Evolutionary conservation across 2,888 invertebrate genomes (phyloP).

Genomic region (Homarus gammarus): DNA sequence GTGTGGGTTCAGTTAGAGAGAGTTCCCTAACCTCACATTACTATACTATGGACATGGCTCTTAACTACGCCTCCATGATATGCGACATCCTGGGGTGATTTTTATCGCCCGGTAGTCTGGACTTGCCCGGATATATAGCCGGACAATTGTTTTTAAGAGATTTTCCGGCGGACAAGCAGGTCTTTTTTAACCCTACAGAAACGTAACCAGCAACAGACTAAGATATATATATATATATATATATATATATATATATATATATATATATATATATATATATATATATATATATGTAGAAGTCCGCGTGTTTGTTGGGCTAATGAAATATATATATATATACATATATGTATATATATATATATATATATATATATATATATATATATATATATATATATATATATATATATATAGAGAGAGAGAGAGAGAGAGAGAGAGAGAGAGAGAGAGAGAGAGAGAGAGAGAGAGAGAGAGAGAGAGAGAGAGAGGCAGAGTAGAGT

Average conservation of each 20-base stretch:
- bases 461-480: slow-evolving; percentile 31
- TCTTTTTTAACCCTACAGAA: no score
- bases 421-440: slow-evolving; percentile 30
- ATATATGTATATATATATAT: slow-evolving; percentile 31
- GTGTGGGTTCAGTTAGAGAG: no score
- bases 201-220: not conserved
- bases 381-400: slow-evolving; percentile 20
- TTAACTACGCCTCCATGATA: no score
- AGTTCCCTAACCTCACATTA: no score
- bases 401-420: not conserved
- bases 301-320: no score
- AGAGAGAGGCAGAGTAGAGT: slow-evolving; percentile 33
- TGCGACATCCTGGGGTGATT: no score
- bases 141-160: no score
- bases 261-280: slow-evolving; percentile 40
- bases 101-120: no score
- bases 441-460: slow-evolving; percentile 30
- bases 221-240: not conserved
- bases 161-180: no score
- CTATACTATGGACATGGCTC: no score
- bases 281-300: slow-evolving; percentile 27
- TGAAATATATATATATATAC: no score
- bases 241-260: slow-evolving; percentile 35
- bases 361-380: slow-evolving; percentile 38
- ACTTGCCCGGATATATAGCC: no score